Evolutionary conservation across 1,140 invertebrate species (phyloP), one percentile per base, ranked within the genome.

Genomic region (Subanguina moxae): DNA sequence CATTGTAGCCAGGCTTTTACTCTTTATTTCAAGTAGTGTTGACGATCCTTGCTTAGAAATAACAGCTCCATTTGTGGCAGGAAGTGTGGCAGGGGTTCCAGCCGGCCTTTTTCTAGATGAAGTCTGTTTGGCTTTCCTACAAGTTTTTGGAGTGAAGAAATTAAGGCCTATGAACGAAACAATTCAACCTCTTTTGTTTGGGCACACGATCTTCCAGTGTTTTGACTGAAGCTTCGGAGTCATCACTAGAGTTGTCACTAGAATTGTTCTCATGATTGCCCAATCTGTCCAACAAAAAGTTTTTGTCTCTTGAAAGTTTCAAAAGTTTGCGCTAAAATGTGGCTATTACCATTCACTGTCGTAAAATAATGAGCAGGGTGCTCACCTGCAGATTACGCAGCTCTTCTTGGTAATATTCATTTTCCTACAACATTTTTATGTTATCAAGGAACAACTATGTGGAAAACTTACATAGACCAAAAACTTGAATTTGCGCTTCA

Each of bases 371-470:
- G 32, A 38, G 11, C 11, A 11, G 11, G 3, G 32, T 38, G 11
- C 11, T 38, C 11, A 38, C 32, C 32, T 78, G 78, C 28, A 77
- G 62, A 67, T 78, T 80, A 17, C 77, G 61, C 1, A 78, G 56
- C 57, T 78, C 78, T 65, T 78, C 77, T 64, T 78, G 77, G 62
- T 78, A 78, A 62, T 80, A 78, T 58, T 78, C 77, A 61, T 78
- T 78, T 61, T 78, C 77, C 76, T 78, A 45, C 57, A 15, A 52
- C 3, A 52, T 52, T 15, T 5, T 7, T 7, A 38, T 38, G 3
- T 38, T 38, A 38, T 38, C 32, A 38, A 38, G 3, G 3, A 38
- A 38, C 72, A 70, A 23, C 11, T 19, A 62, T 42, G 15, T n/a
- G 38, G 69, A 70, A 42, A 68, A 80, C 76, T 71, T 62, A 80